Conservation (phyloP, 1,140 invertebrate genomes). For the Drosophila guanche region DNA sequence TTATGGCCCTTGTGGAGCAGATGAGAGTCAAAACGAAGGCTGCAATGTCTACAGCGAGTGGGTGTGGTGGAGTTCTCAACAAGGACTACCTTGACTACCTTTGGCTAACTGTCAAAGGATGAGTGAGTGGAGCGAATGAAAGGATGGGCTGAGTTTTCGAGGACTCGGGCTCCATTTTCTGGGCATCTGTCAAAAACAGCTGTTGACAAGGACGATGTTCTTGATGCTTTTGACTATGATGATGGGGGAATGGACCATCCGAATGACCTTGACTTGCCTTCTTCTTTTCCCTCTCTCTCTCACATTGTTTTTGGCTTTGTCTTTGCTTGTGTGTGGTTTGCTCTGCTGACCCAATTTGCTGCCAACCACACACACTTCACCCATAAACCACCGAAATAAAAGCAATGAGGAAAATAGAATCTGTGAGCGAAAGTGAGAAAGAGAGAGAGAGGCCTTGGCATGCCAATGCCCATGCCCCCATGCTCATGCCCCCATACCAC, state of each 20-base stretch:
- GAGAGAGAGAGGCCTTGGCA: constrained; percentile 35
- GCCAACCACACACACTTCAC: constrained; percentile 20
- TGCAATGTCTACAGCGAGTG: too few species aligned
- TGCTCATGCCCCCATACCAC: not conserved
- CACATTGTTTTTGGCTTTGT: not conserved
- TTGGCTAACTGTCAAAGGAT: constrained; percentile 23
- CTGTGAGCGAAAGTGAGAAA: constrained; percentile 11
- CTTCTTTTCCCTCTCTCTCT: not conserved
- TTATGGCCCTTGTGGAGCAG: too few species aligned
- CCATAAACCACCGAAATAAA: constrained; percentile 31
- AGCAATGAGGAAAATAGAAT: constrained; percentile 39
- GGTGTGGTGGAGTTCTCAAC: too few species aligned
- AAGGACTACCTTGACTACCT: too few species aligned
- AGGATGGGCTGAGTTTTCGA: constrained; percentile 29
- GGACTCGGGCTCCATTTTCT: constrained; percentile 10
- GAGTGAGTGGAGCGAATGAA: constrained; percentile 4
- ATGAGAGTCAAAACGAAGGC: too few species aligned
- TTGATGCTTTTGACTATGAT: not conserved
- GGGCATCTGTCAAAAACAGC: constrained; percentile 46
- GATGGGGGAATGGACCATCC: not conserved
- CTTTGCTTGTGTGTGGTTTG: not conserved
- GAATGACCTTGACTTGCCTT: constrained; percentile 52
- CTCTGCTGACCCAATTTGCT: constrained; percentile 48
- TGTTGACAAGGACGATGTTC: constrained; percentile 33
- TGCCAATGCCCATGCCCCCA: not conserved